phyloP scores from a whole-genome alignment of 2,113 vertebrate genomes.

The Zosterops japonicus region DNA sequence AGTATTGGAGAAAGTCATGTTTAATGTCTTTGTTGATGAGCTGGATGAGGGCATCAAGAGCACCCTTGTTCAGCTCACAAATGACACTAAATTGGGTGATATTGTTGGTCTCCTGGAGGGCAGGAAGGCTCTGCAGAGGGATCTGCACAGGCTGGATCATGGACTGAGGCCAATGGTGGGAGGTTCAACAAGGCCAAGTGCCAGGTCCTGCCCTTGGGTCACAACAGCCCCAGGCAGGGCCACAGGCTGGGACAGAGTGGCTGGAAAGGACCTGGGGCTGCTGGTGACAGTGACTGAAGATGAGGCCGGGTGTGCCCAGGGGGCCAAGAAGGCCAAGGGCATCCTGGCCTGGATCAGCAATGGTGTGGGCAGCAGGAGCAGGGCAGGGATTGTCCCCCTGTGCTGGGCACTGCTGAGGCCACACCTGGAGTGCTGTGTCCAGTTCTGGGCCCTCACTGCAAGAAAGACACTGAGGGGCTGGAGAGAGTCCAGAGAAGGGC shows the following conservation, averaged over 20 bases:
- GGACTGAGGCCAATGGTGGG: neutral
- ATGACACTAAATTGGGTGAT: accelerated
- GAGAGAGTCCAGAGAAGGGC: neutral
- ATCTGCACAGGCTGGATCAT: neutral
- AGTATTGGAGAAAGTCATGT: accelerated
- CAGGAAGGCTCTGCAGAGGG: neutral
- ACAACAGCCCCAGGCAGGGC: neutral
- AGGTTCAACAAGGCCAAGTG: neutral
- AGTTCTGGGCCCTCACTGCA: neutral
- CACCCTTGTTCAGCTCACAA: neutral
- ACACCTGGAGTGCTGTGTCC: neutral
- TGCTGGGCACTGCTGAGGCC: neutral
- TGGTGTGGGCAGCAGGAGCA: neutral
- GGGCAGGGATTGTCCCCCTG: neutral
- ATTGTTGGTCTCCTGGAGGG: neutral
- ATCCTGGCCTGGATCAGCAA: neutral
- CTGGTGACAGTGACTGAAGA: neutral
- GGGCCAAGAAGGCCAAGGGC: neutral
- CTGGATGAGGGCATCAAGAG: neutral
- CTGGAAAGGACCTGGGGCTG: neutral
- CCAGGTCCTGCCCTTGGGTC: too few species aligned
- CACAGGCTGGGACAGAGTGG: neutral
- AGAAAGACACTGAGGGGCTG: neutral
- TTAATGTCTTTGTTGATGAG: neutral
- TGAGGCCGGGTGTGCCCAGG: neutral